phyloP scores from a whole-genome alignment of 1,140 invertebrate genomes.

The Belonocnema kinseyi region DNA sequence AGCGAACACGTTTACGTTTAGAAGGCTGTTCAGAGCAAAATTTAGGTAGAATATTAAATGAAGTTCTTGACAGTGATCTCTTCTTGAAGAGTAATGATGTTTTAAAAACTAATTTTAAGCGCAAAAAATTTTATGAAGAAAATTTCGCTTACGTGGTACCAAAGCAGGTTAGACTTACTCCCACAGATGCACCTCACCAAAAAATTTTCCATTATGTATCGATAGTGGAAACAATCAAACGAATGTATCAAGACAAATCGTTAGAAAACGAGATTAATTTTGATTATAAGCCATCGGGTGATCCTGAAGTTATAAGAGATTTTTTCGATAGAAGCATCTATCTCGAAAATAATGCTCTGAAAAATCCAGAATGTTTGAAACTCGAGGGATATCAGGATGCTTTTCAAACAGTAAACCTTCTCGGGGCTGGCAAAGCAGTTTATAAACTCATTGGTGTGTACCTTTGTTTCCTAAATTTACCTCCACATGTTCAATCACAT shows the following conservation, averaged over 20 bases:
- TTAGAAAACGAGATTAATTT: conserved; percentile 36
- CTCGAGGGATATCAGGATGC: too few species aligned
- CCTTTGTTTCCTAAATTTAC: too few species aligned
- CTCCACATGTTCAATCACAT: too few species aligned
- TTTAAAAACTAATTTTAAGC: conserved; percentile 12
- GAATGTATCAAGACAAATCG: conserved; percentile 48
- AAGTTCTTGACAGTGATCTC: conserved; percentile 23
- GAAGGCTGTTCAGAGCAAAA: not conserved
- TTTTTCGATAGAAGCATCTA: conserved; percentile 54
- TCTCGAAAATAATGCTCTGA: too few species aligned
- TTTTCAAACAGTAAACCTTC: too few species aligned
- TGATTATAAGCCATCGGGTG: conserved; percentile 22
- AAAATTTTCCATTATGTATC: too few species aligned
- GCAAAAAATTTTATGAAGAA: conserved; percentile 49
- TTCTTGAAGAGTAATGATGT: conserved; percentile 35
- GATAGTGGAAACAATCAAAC: conserved; percentile 41
- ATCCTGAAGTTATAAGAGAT: conserved; percentile 47
- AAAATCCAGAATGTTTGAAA: too few species aligned
- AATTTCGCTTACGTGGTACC: conserved; percentile 48
- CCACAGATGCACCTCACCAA: not conserved
- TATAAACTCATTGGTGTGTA: too few species aligned
- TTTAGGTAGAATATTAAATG: not conserved
- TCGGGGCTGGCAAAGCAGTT: too few species aligned
- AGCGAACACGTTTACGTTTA: conserved; percentile 21
- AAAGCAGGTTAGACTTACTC: not conserved